Base-by-base conservation (phyloP, 2,113 vertebrate genomes). In the Promerops cafer region DNA sequence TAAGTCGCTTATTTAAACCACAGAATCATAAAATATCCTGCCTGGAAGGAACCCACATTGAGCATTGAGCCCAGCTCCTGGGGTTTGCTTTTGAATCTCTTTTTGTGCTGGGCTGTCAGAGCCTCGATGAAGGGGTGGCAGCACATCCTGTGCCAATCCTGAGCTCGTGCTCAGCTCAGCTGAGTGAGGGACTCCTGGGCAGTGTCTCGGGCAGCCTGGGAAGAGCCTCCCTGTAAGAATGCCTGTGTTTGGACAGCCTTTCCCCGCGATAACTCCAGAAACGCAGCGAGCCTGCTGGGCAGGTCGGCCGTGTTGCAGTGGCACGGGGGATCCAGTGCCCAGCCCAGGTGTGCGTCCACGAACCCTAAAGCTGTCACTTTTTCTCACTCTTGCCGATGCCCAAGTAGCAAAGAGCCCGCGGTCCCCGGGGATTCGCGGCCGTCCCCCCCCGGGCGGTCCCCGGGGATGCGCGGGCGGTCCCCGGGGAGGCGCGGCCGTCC, bases 351-450 rank as follows among this genome's bases (percentile, higher is more conserved):
- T 7, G 57, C 13, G 7, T 17, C 83, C 27, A 3, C 28, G 49
- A 50, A 10, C 3, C 5, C 37, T 35, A 11, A 69, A 40, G 49
- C 7, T 31, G 56, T 30, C 78, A 14, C 13, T 87, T 76, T 76
- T 44, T 57, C 28, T 80, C 1, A 0, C 7, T 45, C 28, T 56
- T 42, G 8, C 21, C 40, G 35, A 0, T 17, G 24, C 44, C 28
- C 11, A 1, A 6, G 22, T 7, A 26, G 39, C 35, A 35, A 2
- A 35, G 23, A 66, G 7, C 9, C 23, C 1, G 11, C 70, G 40
- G 15, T 60, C 30, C 31, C 30, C 37, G 2, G 24, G 26, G 60
- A 5, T 17, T n/a, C n/a, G n/a, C n/a, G n/a, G n/a, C n/a, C n/a
- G n/a, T n/a, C n/a, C n/a, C n/a, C n/a, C n/a, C n/a, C n/a, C n/a